phyloP scores from a whole-genome alignment of 2,113 vertebrate genomes.

The Speoplatyrhinus poulsoni region DNA sequence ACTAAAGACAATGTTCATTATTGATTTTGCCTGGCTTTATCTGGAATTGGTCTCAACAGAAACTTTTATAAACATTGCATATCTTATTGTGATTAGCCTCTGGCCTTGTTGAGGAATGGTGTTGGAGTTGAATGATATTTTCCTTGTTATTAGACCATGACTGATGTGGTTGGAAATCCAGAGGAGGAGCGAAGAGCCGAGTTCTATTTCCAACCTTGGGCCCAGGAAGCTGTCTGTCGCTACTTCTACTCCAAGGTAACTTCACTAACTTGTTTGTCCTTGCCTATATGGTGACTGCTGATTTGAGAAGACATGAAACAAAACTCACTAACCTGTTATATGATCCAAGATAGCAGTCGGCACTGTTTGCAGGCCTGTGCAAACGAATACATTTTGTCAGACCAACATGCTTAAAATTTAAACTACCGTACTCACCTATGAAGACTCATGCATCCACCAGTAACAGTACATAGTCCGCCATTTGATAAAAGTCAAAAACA shows the following conservation, averaged over 20 bases:
- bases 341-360: no score
- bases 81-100: not conserved
- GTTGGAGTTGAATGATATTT: not conserved
- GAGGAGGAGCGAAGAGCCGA: constrained; percentile 96
- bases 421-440: no score
- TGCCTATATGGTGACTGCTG: not conserved
- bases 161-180: constrained; percentile 95
- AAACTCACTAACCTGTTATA: no score
- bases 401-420: no score
- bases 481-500: no score
- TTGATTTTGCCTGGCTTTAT: no score
- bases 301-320: no score
- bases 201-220: constrained; percentile 99
- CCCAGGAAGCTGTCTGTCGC: constrained; percentile 95
- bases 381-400: no score
- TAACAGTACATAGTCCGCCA: no score
- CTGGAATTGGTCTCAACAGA: not conserved
- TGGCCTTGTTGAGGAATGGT: not conserved
- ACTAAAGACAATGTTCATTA: not conserved
- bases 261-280: not conserved
- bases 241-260: constrained; percentile 98
- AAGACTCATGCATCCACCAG: no score
- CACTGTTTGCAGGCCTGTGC: no score
- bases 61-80: not conserved
- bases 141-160: constrained; percentile 86